These are phyloP conservation scores for Lampropteryx suffumata DNA, from an alignment of 2,888 invertebrate species.

Conservation along the genomic window DNA sequence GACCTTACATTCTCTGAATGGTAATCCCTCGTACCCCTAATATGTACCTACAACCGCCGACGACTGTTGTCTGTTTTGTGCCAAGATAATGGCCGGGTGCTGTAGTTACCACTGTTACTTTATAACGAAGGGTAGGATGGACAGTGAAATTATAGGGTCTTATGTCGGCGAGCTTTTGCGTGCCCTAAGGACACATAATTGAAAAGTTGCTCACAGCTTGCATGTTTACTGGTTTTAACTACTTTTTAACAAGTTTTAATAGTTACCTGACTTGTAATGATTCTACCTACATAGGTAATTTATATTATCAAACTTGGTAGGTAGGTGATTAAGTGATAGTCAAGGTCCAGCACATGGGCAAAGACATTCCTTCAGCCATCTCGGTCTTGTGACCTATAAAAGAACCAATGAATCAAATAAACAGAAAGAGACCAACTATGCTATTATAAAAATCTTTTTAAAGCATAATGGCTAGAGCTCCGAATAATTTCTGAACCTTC, in stretches of 20 bases:
- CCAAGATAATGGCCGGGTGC: neutral
- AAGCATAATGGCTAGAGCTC: slow-evolving; percentile 2
- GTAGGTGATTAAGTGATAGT: too few species aligned
- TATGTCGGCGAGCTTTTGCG: slow-evolving; percentile 9
- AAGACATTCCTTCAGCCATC: too few species aligned
- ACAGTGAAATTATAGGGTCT: slow-evolving; percentile 15
- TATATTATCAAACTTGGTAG: too few species aligned
- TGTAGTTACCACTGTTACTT: slow-evolving; percentile 1
- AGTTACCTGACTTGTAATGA: too few species aligned
- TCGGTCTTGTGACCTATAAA: neutral
- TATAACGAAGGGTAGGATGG: slow-evolving; percentile 7
- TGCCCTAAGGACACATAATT: slow-evolving; percentile 7
- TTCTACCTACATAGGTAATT: too few species aligned
- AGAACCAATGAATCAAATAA: neutral
- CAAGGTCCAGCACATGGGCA: too few species aligned
- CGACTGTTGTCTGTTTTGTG: neutral
- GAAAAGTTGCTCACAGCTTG: slow-evolving; percentile 2
- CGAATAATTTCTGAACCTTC: slow-evolving; percentile 12
- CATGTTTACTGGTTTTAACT: neutral
- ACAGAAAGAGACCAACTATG: neutral
- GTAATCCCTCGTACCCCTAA: too few species aligned
- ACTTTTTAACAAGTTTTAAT: neutral
- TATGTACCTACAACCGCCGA: too few species aligned
- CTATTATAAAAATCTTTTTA: neutral
- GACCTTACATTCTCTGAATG: too few species aligned